Evolutionary conservation across 2,797 vertebrate genomes (phyloP).

Genomic region (Nyctalus aviator): DNA sequence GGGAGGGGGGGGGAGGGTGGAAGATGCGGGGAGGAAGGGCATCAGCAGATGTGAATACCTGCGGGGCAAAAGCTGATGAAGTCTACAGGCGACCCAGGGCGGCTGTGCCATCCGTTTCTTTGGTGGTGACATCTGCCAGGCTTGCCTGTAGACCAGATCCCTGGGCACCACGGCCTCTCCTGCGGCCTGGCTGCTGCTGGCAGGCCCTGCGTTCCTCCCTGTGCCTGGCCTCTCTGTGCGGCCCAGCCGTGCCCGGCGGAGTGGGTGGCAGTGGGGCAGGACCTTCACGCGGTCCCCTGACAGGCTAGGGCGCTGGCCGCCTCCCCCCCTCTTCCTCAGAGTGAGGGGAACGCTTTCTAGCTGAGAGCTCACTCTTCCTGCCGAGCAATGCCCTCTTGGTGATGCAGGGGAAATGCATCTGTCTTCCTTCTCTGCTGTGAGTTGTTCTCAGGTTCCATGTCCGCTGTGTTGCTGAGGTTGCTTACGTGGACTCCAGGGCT

Average conservation of each 20-base stretch:
- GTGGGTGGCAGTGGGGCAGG: neutral
- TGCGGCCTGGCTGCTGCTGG: neutral
- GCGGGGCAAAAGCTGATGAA: neutral
- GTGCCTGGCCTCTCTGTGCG: neutral
- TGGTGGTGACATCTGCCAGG: neutral
- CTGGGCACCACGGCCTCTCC: neutral
- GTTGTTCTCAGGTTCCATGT: neutral
- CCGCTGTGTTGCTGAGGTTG: neutral
- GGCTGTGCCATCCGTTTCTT: neutral
- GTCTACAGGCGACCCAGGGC: neutral
- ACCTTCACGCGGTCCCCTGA: neutral
- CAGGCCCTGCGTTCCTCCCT: neutral
- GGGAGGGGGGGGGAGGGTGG: too few relatives aligned
- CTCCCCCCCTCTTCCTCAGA: neutral
- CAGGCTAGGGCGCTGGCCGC: neutral
- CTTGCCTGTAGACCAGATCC: neutral
- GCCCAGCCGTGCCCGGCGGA: rapidly evolving
- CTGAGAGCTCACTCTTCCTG: neutral
- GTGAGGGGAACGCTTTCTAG: neutral
- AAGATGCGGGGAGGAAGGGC: too few relatives aligned
- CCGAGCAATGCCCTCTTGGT: neutral
- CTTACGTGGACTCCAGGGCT: neutral
- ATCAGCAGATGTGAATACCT: neutral
- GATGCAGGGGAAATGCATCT: neutral
- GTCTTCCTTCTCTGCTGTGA: neutral